Percentiles rank a stretch among this genome's conserved stretches.
phyloP scores from a whole-genome alignment of 2,797 vertebrate genomes.

The Callimico goeldii region DNA sequence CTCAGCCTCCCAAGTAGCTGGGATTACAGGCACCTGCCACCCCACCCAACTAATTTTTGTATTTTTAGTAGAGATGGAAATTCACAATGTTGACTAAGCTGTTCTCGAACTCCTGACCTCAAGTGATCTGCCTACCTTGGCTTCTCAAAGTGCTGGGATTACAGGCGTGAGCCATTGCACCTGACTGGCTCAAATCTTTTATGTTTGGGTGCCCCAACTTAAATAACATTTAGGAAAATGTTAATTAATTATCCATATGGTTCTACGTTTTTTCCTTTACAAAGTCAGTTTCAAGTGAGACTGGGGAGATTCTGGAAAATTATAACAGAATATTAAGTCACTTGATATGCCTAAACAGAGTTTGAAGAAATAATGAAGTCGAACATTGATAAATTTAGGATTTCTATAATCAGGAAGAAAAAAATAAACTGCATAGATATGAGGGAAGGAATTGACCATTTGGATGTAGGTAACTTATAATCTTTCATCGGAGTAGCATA shows the following conservation, averaged over 20 bases:
- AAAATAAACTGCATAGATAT: not conserved
- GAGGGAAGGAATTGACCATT: not conserved
- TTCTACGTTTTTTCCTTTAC: not conserved
- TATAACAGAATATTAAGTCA: not conserved
- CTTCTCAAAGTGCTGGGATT: not conserved
- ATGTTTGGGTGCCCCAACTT: not conserved
- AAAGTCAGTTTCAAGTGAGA: not conserved
- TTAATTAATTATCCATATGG: not conserved
- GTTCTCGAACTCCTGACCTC: not conserved
- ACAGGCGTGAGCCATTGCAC: fast-evolving
- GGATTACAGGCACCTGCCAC: too few species aligned
- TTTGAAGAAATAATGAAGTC: not conserved
- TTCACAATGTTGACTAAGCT: not conserved
- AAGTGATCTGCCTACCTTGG: not conserved
- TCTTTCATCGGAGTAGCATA: not conserved
- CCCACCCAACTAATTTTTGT: not conserved
- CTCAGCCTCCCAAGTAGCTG: too few species aligned
- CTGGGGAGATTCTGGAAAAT: not conserved
- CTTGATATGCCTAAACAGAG: not conserved
- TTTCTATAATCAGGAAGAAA: not conserved
- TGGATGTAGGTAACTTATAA: not conserved
- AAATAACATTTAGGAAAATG: not conserved
- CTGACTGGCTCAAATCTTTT: not conserved
- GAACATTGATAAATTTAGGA: not conserved
- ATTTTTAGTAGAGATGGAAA: not conserved